Evolutionary conservation across 2,888 invertebrate species (phyloP).

Genomic region (Eupithecia insigniata): DNA sequence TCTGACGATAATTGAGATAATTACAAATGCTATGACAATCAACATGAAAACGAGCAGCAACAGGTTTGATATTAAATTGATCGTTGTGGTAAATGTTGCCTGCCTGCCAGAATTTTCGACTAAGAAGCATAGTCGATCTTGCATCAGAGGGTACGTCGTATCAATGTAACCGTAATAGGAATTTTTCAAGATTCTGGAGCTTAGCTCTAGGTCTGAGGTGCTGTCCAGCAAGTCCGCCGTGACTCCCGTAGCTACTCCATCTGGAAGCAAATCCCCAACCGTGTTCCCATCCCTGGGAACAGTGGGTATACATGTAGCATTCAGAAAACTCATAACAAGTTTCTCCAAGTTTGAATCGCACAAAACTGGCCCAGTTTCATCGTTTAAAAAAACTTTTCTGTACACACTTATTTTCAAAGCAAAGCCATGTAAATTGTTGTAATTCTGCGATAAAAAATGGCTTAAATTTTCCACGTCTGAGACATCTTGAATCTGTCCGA

Average conservation of each 20-base stretch:
- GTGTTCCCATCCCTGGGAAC: conserved; percentile 72
- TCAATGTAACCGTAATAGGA: conserved; percentile 80
- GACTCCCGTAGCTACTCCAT: conserved; percentile 77
- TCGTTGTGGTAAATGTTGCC: conserved; percentile 74
- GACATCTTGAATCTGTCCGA: conserved; percentile 68
- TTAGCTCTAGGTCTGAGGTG: conserved; percentile 82
- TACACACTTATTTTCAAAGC: conserved; percentile 69
- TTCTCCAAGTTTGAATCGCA: conserved; percentile 66
- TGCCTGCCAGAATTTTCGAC: conserved; percentile 79
- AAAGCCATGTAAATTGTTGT: conserved; percentile 67
- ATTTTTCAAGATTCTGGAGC: conserved; percentile 80
- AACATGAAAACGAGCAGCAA: conserved; percentile 62
- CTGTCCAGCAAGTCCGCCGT: conserved; percentile 75
- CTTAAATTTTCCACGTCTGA: conserved; percentile 68
- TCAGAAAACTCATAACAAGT: conserved; percentile 65
- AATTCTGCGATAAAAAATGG: conserved; percentile 57
- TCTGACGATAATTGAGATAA: conserved; percentile 58
- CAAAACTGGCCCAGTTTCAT: conserved; percentile 59
- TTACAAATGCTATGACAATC: conserved; percentile 58
- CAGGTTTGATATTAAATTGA: conserved; percentile 65
- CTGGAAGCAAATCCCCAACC: conserved; percentile 71
- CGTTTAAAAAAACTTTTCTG: conserved; percentile 64
- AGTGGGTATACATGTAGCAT: conserved; percentile 71
- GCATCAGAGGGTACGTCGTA: conserved; percentile 77
- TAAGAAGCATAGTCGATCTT: conserved; percentile 84